Evolutionary conservation across 2,113 vertebrate species (phyloP), one percentile per base, ranked within the genome.

Genomic region (Lipophrys pholis): DNA sequence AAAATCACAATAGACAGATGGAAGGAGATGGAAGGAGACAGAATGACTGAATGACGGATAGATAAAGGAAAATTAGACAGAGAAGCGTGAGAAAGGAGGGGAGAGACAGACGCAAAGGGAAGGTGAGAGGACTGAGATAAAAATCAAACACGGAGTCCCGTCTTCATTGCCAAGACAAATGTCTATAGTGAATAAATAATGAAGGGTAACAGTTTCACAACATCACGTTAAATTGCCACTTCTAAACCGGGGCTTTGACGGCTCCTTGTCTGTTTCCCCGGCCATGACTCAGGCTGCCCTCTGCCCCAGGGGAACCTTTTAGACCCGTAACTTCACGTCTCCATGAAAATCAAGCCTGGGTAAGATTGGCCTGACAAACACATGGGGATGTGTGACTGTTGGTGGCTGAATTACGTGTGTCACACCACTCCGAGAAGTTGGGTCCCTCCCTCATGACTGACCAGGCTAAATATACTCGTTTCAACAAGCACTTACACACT

Each of bases 311-410:
- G 76, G 78, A 90, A 82, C 85, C 82, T 89, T 87, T 81, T 53
- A 83, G 83, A 81, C 85, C 82, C 30, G 54, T 86, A 84, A 86
- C 82, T 84, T 91, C 82, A 81, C 87, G 78, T 84, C 82, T 79
- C 38, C 17, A 52, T 46, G 84, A 81, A 80, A 89, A 88, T 84
- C 81, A 82, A 78, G 73, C 69, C 78, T 63, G 62, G 81, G 83
- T 41, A 42, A 69, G 64, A 54, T 41, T 39, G 71, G 64, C 57
- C 84, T 87, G 87, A 76, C 73, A 78, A 86, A 83, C 84, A 86
- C 73, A 73, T 75, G 77, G 78, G 46, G 81, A 88, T 53, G 87
- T 83, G 89, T 87, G 89, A 88, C 83, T 89, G 73, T 73, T 53
- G 66, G 81, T 87, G 83, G 82, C 82, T 67, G 68, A 73, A 73